phyloP scores from a whole-genome alignment of 2,113 vertebrate genomes.

The Megaptera novaeangliae region DNA sequence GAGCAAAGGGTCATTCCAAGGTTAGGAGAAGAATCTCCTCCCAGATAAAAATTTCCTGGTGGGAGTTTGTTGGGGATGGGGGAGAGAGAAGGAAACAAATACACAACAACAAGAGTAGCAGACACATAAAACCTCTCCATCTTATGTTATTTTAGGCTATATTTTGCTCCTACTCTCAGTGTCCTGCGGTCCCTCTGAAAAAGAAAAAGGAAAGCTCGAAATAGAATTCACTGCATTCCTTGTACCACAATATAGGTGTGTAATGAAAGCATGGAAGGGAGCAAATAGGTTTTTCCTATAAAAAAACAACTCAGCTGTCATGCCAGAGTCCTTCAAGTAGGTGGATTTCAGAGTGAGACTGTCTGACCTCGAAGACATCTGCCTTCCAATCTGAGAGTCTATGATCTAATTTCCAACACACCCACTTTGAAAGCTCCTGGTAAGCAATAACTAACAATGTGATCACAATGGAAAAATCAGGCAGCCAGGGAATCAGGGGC shows the following conservation, averaged over 20 bases:
- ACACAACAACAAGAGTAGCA: background rate
- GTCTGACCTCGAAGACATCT: background rate
- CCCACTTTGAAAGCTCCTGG: background rate
- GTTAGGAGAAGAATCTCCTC: background rate
- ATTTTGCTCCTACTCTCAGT: constrained; percentile 34
- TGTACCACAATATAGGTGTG: constrained; percentile 22
- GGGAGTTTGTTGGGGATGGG: too few species aligned
- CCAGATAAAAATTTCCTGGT: background rate
- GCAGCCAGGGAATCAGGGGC: background rate
- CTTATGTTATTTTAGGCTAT: background rate
- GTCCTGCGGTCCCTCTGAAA: constrained; percentile 45
- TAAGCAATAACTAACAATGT: background rate
- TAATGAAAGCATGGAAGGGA: constrained; percentile 23
- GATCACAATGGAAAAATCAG: background rate
- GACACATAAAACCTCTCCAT: background rate
- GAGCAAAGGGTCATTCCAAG: background rate
- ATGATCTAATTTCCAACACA: constrained; percentile 44
- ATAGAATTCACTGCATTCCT: constrained; percentile 41
- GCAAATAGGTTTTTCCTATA: constrained; percentile 13
- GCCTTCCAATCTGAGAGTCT: constrained; percentile 17
- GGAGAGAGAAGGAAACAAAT: background rate
- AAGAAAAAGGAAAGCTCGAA: constrained; percentile 40
- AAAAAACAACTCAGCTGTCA: background rate
- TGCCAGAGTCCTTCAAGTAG: background rate
- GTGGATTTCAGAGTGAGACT: background rate